Evolutionary conservation across 2,888 invertebrate genomes (phyloP), one percentile per base, ranked within the genome.

Genomic region (Mallateleia sp.): DNA sequence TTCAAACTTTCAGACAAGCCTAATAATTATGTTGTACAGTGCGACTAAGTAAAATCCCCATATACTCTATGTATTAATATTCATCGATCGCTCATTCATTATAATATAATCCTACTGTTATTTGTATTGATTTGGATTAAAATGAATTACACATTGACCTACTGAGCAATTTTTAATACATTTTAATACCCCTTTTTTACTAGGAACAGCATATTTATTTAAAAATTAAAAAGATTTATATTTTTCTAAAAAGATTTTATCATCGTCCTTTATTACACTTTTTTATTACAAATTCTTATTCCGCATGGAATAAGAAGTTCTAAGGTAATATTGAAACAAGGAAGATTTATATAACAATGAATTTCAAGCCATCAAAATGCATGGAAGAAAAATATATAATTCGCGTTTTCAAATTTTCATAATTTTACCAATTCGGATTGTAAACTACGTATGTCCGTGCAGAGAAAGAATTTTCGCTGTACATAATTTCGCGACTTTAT

Each of bases 1-100:
- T 79, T 62, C 62, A 45, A 79, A 79, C 79, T 79, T 79, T 79
- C 20, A 52, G 71, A 79, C 71, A 71, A 79, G 52, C 54, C 25
- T 52, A 71, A 79, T 79, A 71, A 69, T 71, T 79, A 69, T 69
- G 60, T 62, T 42, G 18, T 18, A 18, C 42, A 62, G 47, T 38
- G 54, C 50, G 42, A 71, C 25, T 60, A 52, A 69, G 62, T 71
- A 54, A 47, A 66, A 78, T n/a, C n/a, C n/a, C n/a, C 45, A n/a
- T n/a, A 45, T 45, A n/a, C 7, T n/a, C 45, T 45, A 45, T n/a
- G n/a, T n/a, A 45, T 45, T 45, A 45, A 45, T 45, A 45, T 45
- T 15, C n/a, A 45, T 45, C 45, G 45, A 45, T 45, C 45, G 45
- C 45, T n/a, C 45, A n/a, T 45, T 45, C 45, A 45, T 45, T 45